Percentiles rank a stretch among this genome's conserved stretches.
These are phyloP conservation scores for Acrossocheilus fasciatus DNA, from an alignment of 2,797 vertebrate genomes.

Conservation along the genomic window DNA sequence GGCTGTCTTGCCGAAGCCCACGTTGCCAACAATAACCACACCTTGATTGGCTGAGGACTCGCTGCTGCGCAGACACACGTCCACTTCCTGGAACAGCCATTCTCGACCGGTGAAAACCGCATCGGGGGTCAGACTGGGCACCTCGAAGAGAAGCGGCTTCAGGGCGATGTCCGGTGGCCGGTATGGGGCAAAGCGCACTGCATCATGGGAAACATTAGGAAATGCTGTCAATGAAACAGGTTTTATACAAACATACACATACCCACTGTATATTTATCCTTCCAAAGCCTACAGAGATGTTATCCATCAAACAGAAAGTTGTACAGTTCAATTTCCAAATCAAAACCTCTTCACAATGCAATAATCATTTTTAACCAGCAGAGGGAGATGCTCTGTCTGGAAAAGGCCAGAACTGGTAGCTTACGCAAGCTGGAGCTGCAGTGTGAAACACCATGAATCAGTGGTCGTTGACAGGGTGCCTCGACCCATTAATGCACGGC, in stretches of 20 bases:
- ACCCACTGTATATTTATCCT: background rate
- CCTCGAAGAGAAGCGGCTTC: slow-evolving; percentile 94
- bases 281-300: background rate
- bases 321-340: background rate
- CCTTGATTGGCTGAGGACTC: slow-evolving; percentile 83
- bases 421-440: slow-evolving; percentile 50
- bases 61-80: slow-evolving; percentile 82
- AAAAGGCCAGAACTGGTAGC: background rate
- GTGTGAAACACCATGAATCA: slow-evolving; percentile 54
- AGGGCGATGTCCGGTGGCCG: slow-evolving; percentile 89
- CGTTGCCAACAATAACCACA: slow-evolving; percentile 90
- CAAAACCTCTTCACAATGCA: background rate
- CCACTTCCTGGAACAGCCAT: slow-evolving; percentile 97
- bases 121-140: slow-evolving; percentile 90
- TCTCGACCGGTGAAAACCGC: slow-evolving; percentile 92
- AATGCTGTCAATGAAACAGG: background rate
- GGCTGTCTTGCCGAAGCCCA: slow-evolving; percentile 95
- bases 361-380: slow-evolving; percentile 27
- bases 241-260: background rate
- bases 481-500: slow-evolving; percentile 24
- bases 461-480: slow-evolving; percentile 3
- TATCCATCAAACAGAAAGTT: background rate
- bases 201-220: background rate
- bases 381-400: slow-evolving; percentile 29
- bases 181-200: slow-evolving; percentile 89